Base-by-base conservation (phyloP, 1,140 invertebrate species). In the Trachelipus rathkii region DNA sequence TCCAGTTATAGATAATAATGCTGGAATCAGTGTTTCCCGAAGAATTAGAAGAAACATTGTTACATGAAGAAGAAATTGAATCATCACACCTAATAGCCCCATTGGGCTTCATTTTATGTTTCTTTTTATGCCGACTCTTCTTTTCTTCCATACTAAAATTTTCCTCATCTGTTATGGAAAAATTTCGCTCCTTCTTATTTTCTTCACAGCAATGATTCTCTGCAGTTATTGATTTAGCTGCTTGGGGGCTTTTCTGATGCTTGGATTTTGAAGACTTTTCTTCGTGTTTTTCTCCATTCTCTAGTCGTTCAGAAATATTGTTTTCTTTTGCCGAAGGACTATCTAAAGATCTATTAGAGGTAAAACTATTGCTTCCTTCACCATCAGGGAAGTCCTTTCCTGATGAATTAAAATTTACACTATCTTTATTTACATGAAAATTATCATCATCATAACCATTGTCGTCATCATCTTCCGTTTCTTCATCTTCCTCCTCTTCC, bases 141-240 rank as follows among this genome's bases (percentile, higher is more conserved):
- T 60, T 60, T 19, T 60, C 50, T 19, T 60, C 50, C 50, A 60
- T 60, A 19, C 50, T 60, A 60, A 60, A 60, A 60, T 60, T 60
- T 60, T 60, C 50, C 8, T 60, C 50, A 60, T 60, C 50, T 60
- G 1, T 60, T 13, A 19, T 60, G 50, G 50, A 60, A 15, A 60
- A 60, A 60, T 60, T 60, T 60, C 50, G 11, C 50, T 60, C 50
- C 11, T 60, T 60, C 8, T 60, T 60, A 60, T 60, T 60, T 60
- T 19, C 19, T 15, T 60, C 50, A 60, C 50, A 60, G 19, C 19
- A 1, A 13, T 15, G 50, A 15, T 19, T 13, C 50, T 60, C 11
- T 60, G 50, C 50, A 19, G 2, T 60, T 33, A 33, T 33, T 33
- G 6, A 1, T 33, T 33, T 33, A 33, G 33, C 33, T 3, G 33